Percentiles rank a stretch among this genome's conserved stretches.
phyloP scores from a whole-genome alignment of 2,113 vertebrate species.

The Aptenodytes patagonicus region DNA sequence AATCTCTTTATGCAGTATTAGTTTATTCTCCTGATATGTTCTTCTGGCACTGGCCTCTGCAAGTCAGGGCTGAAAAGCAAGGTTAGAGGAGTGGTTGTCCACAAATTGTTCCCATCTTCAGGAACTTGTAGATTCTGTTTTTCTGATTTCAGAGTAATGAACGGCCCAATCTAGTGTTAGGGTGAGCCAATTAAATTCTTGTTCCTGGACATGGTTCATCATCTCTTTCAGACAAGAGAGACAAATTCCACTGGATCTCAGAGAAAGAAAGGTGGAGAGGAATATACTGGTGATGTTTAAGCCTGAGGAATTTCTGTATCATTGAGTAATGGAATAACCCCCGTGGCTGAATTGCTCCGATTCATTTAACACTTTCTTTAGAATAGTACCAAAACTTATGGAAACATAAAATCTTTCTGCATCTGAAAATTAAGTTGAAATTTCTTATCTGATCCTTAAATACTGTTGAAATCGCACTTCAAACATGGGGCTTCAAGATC shows the following conservation, averaged over 20 bases:
- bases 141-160: background rate
- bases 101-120: background rate
- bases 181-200: background rate
- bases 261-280: background rate
- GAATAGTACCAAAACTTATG: background rate
- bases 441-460: background rate
- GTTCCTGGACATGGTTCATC: background rate
- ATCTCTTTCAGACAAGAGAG: background rate
- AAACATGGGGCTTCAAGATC: background rate
- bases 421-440: background rate
- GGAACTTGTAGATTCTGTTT: background rate
- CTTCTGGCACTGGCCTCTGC: background rate
- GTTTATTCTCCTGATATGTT: background rate
- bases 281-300: background rate
- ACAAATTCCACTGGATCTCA: background rate
- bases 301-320: background rate
- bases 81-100: background rate
- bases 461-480: background rate
- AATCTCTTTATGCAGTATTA: background rate
- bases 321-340: background rate
- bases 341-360: background rate
- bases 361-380: background rate
- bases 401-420: background rate
- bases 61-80: background rate
- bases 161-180: background rate